phyloP scores from a whole-genome alignment of 2,888 invertebrate genomes.

The Scrobipalpa atriplicella region DNA sequence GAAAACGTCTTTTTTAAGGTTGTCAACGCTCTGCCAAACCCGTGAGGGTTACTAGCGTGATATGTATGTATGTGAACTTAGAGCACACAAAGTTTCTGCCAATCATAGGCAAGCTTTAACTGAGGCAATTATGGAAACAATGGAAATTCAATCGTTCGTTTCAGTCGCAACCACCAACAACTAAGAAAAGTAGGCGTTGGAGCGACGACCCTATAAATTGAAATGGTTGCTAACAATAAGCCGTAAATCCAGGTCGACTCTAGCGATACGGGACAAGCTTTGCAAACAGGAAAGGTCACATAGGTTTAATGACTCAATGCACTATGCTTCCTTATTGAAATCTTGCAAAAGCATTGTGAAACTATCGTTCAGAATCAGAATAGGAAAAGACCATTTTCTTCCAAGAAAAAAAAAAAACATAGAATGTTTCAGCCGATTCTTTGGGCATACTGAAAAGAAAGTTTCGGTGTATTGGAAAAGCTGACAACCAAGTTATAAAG shows the following conservation, averaged over 20 bases:
- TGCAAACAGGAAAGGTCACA: conserved; percentile 45
- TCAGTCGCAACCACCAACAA: background rate
- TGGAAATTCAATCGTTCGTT: conserved; percentile 16
- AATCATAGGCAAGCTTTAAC: conserved; percentile 4
- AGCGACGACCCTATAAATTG: conserved; percentile 55
- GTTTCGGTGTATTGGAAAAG: too few species aligned
- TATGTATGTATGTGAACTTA: background rate
- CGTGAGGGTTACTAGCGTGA: background rate
- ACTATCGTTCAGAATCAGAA: conserved; percentile 15
- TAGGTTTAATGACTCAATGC: conserved; percentile 25
- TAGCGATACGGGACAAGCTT: conserved; percentile 34
- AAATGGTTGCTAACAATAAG: conserved; percentile 60
- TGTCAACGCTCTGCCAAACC: background rate
- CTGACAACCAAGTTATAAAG: too few species aligned
- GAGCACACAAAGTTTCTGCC: background rate
- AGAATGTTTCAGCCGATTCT: too few species aligned
- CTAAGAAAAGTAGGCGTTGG: conserved; percentile 36
- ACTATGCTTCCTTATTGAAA: conserved; percentile 29
- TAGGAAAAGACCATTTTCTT: background rate
- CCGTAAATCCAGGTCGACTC: conserved; percentile 57
- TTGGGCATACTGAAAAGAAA: too few species aligned
- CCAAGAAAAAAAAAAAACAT: too few species aligned
- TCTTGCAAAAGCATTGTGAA: conserved; percentile 20
- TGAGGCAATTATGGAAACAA: conserved; percentile 20
- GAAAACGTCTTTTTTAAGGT: too few species aligned